Percentiles rank a stretch among this genome's conserved stretches.
phyloP scores from a whole-genome alignment of 2,113 vertebrate species.

The Propithecus coquereli region DNA sequence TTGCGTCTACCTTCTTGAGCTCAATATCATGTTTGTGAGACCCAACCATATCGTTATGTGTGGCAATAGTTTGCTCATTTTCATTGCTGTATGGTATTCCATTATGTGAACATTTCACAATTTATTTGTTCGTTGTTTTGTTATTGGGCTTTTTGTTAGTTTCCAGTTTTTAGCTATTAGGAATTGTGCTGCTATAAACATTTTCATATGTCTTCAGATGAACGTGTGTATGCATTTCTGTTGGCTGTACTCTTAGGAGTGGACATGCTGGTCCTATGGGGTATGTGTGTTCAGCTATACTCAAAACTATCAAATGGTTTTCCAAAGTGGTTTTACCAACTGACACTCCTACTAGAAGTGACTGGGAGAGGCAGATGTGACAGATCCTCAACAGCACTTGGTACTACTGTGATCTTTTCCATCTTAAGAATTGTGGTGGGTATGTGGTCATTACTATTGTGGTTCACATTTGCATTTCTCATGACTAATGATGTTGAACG shows the following conservation, averaged over 20 bases:
- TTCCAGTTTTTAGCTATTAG: neutral
- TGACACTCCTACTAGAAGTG: neutral
- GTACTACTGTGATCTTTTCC: neutral
- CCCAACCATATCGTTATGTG: accelerated
- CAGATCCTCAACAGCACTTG: neutral
- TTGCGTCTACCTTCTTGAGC: neutral
- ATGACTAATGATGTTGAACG: neutral
- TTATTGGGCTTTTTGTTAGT: neutral
- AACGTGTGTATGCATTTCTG: neutral
- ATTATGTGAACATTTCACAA: neutral
- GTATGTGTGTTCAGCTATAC: neutral
- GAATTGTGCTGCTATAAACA: neutral
- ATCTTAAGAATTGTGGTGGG: neutral
- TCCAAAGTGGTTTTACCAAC: neutral
- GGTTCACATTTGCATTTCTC: neutral
- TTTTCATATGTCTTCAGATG: neutral
- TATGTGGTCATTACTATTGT: neutral
- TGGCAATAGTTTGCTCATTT: neutral
- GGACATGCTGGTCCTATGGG: neutral
- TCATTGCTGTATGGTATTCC: neutral
- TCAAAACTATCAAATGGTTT: neutral
- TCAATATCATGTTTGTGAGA: neutral
- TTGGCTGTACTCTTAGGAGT: neutral
- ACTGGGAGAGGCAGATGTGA: neutral
- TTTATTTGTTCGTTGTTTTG: neutral